Base-by-base conservation (phyloP, 2,888 invertebrate genomes). In the Leucoma salicis region DNA sequence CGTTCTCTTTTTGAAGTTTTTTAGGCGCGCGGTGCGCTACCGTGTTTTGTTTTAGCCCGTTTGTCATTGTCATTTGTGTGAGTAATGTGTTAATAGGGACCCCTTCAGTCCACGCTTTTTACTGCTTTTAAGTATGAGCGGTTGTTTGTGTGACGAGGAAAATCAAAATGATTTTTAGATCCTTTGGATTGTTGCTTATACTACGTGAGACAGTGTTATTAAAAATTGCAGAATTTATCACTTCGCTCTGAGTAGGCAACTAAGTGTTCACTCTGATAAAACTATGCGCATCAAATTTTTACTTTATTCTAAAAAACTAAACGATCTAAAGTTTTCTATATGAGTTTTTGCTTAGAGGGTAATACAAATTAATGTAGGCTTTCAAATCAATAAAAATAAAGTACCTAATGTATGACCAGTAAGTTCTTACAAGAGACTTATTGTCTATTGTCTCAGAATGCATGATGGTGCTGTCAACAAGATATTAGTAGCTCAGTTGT, bases 61-160 rank as follows among this genome's bases (percentile, higher is more conserved):
- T 71, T 68, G 66, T 68, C 67, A 67, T 64, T 66, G 70, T 71
- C 71, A 63, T 58, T 70, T 65, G 69, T 66, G 66, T 69, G 70
- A 72, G 71, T 71, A 70, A 72, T 71, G 71, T 70, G 67, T 64
- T 74, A 72, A 73, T 73, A 70, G 71, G 71, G 63, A 64, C 63
- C 61, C 63, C 58, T 52, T 51, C 51, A 55, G 57, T 42, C 44
- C 49, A 42, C 58, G 63, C 63, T 62, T 65, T 66, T 65, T 61
- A 61, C 59, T 62, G 67, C 65, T 70, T 72, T 68, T 63, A 66
- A 65, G 63, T 66, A 56, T 55, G 66, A 69, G 57, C 69, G 63
- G 67, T 70, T 70, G 63, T 69, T 68, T 68, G 70, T 58, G 60
- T 56, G 49, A 61, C 58, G 46, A 51, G 52, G 54, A 59, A 59